Conservation (phyloP, 2,113 vertebrate species). For the human region GRCh38 chr1:1023001-1023500, state of each 20-base stretch:
- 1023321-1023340: neutral
- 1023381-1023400: neutral
- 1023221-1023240: neutral
- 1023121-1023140: conserved; percentile 60
- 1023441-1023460: rapidly evolving
- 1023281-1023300: neutral
- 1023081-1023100: neutral
- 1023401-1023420: neutral
- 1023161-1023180: neutral
- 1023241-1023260: neutral
- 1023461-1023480: neutral
- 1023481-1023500: neutral
- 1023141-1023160: conserved; percentile 28
- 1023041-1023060: neutral
- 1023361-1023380: neutral
- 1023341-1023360: neutral
- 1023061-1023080: neutral
- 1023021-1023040: neutral
- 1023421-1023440: neutral
- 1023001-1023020: neutral
- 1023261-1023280: neutral
- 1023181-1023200: conserved; percentile 10
- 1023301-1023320: neutral
- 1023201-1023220: conserved; percentile 28
- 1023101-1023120: neutral